Evolutionary conservation across 2,113 vertebrate species (phyloP), one percentile per base, ranked within the genome.

Genomic region (Heloderma charlesbogerti): DNA sequence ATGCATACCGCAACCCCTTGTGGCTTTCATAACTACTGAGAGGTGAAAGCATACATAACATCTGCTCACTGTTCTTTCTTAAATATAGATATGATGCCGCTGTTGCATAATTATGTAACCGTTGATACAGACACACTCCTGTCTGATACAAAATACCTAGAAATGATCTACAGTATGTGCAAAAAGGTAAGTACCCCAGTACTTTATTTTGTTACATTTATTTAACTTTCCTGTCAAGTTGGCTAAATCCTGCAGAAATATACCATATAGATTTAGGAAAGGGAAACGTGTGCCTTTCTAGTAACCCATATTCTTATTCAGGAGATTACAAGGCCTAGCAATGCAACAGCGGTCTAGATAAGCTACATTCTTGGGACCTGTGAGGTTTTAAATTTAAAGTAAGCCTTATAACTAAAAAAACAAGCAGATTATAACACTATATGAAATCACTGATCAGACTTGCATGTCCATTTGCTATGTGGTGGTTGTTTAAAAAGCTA

Each of bases 161-260:
- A 99, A 97, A 99, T 99, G 96, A 99, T 99, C 95, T 99, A 99
- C 96, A 99, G 97, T 97, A 99, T 99, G 99, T 99, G 99, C 97
- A 99, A 99, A 97, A 99, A 99, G 98, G 99, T 99, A 97, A 89
- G 96, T 94, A 84, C 60, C 51, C 91, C 90, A 16, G 66, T 93
- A 66, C 18, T 16, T 18, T 66, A 34, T 29, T 8, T 57, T 25
- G 8, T 51, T 51, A 51, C 13, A 57, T 78, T 15, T 54, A 34
- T 54, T 80, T 51, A 31, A 27, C 40, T 22, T 15, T 54, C 4
- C 25, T 54, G 15, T 43, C 48, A 34, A 40, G n/a, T 45, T 79
- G 27, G 37, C 9, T 75, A 60, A 34, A 83, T 63, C 29, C 34
- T 25, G 51, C 57, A 57, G 48, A 87, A 37, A 16, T 40, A 29